Evolutionary conservation across 2,797 vertebrate species (phyloP).

Genomic region (Onychomys arenicola): DNA sequence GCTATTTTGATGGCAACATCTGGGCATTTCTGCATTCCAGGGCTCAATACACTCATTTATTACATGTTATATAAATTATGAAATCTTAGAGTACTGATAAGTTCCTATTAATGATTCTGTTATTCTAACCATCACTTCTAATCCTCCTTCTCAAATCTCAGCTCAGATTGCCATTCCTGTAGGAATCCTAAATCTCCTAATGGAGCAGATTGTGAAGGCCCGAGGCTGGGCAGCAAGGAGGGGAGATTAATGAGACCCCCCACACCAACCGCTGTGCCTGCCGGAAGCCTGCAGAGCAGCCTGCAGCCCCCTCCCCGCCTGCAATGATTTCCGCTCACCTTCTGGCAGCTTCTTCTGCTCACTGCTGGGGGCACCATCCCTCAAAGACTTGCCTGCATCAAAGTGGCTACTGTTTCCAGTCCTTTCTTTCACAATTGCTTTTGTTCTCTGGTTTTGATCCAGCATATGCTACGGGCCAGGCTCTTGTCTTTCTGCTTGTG

Average conservation of each 20-base stretch:
- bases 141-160: conserved; percentile 13
- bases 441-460: conserved; percentile 74
- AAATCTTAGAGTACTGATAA: conserved; percentile 2
- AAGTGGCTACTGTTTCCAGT: conserved; percentile 67
- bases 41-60: not conserved
- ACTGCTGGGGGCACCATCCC: conserved; percentile 61
- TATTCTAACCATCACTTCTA: not conserved
- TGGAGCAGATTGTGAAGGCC: conserved; percentile 20
- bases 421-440: conserved; percentile 63
- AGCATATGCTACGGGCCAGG: conserved; percentile 10
- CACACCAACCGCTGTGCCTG: not conserved
- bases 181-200: conserved; percentile 39
- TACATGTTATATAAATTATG: not conserved
- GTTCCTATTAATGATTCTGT: conserved; percentile 12
- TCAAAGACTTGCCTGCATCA: conserved; percentile 76
- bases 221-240: not conserved
- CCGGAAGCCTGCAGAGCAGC: not conserved
- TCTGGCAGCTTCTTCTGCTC: conserved; percentile 7
- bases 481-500: conserved; percentile 65
- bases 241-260: conserved; percentile 46
- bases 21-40: not conserved
- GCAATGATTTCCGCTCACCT: not conserved
- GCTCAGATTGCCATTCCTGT: not conserved
- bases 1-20: not conserved
- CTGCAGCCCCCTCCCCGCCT: not conserved